Evolutionary conservation across 2,797 vertebrate genomes (phyloP), one percentile per base, ranked within the genome.

Genomic region (Lutjanus campechanus): DNA sequence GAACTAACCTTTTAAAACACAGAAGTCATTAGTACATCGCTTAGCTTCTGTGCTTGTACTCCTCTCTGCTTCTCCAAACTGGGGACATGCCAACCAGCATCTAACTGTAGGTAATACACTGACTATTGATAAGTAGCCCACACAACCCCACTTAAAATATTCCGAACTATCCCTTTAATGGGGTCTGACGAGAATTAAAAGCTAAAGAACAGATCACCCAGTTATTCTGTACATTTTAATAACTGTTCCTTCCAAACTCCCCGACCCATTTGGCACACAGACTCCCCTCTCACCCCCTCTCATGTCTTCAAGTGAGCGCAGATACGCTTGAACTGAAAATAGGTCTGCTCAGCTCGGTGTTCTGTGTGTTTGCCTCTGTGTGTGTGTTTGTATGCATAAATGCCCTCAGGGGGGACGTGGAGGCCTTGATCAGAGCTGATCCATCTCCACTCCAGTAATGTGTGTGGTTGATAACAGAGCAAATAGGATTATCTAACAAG

Each of bases 401-500:
- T 76, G 66, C 83, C 91, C 87, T 65, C 73, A 67, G 88, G 83
- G 76, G 64, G 69, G 63, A 69, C 9, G 61, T 76, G 81, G 69
- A 73, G 73, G 82, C 88, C 87, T 91, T 88, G 87, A 93, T 93
- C 89, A 85, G 59, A 63, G 87, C 79, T 81, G 86, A 92, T 91
- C 86, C 84, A 85, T 89, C 89, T 87, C 73, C 76, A 56, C 84
- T 86, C 73, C 83, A 79, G 73, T 85, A 87, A 91, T 91, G 85
- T 85, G 88, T 88, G 79, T 73, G 83, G 77, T 84, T 91, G 93
- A 93, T 90, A 91, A 90, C 77, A 81, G 69, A 73, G 85, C 78
- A 90, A 90, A 91, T 79, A 84, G 89, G 90, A 92, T 94, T 93
- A 94, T 90, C 90, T 86, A 85, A 88, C 83, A 90, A 89, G 88